Base-by-base conservation (phyloP, 2,888 invertebrate species). In the Lydus trimaculatus region DNA sequence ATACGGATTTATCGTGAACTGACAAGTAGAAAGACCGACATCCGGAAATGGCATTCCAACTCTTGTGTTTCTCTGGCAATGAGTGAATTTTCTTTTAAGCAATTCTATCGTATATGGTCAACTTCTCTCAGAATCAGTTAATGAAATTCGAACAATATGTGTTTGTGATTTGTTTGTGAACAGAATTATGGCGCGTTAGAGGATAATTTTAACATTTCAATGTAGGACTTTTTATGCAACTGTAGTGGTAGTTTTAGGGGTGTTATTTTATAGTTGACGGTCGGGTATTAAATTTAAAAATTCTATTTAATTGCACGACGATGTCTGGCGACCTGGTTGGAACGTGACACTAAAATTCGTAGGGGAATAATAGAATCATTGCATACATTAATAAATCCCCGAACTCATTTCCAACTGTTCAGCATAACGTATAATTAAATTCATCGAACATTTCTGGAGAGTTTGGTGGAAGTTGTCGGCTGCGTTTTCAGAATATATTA, bases 11-110 rank as follows among this genome's bases (percentile, higher is more conserved):
- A 69, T 72, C 70, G 70, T 68, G 67, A 67, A 65, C 56, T 61
- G 71, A 70, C 48, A 48, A 48, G 20, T 20, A 67, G 71, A 72
- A 70, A 65, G 66, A 67, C 65, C 60, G 58, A 61, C 63, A 61
- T 67, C 67, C 68, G 69, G 71, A 75, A 75, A 70, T 67, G 73
- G 69, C 73, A 70, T 67, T 69, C 68, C 69, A 69, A 65, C 63
- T 70, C 63, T 70, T 48, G 48, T 36, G 33, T 43, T 48, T 48
- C 20, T 20, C 48, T n/a, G n/a, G n/a, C n/a, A n/a, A n/a, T n/a
- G n/a, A 71, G 69, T 63, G 63, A 73, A 71, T 66, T 65, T 68
- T 66, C 68, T 68, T n/a, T 58, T 72, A 60, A 68, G 67, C 65
- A 31, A 64, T 70, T 39, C 56, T 31, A 25, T 31, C 63, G 58